Conservation (phyloP, 1,140 invertebrate genomes). For the Vanessa atalanta region DNA sequence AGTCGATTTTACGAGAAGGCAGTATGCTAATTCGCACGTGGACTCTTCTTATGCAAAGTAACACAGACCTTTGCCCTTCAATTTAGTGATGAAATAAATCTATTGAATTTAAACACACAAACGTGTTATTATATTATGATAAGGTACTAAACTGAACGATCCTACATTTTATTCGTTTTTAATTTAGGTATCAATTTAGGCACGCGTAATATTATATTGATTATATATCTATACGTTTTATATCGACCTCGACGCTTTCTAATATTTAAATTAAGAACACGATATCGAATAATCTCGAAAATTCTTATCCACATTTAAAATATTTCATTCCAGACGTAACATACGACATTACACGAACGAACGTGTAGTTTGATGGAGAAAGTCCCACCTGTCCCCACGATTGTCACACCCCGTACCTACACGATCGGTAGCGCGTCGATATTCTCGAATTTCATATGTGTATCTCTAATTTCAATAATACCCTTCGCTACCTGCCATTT, state of each 20-base stretch:
- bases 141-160: neutral
- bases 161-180: neutral
- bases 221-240: neutral
- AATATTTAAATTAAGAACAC: neutral
- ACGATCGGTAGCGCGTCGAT: constrained; percentile 54
- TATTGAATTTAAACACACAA: constrained; percentile 15
- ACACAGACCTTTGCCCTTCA: constrained; percentile 25
- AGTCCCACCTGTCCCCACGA: constrained; percentile 51
- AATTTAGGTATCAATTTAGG: no score
- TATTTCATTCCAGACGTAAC: constrained; percentile 5
- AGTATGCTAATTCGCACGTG: constrained; percentile 75
- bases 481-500: constrained; percentile 72
- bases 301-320: neutral
- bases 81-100: constrained; percentile 14
- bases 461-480: constrained; percentile 79
- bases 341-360: neutral
- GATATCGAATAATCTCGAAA: neutral
- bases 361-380: constrained; percentile 10
- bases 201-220: no score
- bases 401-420: constrained; percentile 38
- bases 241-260: neutral
- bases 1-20: constrained; percentile 43
- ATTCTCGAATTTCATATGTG: constrained; percentile 71
- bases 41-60: constrained; percentile 76
- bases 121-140: constrained; percentile 1